Percentiles rank a stretch among this genome's conserved stretches.
Evolutionary conservation across 1,140 invertebrate genomes (phyloP).

Genomic region (Halesus radiatus): DNA sequence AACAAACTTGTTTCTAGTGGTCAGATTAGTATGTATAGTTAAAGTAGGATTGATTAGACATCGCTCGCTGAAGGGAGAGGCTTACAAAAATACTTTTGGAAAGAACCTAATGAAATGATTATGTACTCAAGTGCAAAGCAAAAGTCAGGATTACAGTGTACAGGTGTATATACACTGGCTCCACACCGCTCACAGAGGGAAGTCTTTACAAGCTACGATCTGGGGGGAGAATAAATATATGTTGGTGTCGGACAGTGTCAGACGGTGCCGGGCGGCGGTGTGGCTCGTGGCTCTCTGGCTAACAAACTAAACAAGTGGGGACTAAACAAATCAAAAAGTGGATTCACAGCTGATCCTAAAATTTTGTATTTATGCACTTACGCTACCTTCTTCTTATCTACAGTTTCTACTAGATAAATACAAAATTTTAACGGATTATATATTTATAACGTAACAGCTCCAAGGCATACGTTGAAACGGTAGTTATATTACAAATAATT

Average conservation of each 20-base stretch:
- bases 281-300: neutral
- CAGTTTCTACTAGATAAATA: constrained; percentile 72
- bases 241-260: neutral
- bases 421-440: constrained; percentile 70
- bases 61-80: constrained; percentile 1
- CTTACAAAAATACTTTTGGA: constrained; percentile 33
- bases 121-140: neutral
- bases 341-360: constrained; percentile 62
- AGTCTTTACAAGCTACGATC: too few species aligned
- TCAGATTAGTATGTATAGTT: constrained; percentile 1
- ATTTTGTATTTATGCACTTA: constrained; percentile 70
- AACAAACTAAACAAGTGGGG: neutral
- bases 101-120: neutral
- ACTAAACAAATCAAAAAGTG: neutral
- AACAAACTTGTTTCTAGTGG: constrained; percentile 8
- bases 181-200: neutral
- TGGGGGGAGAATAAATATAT: constrained; percentile 1
- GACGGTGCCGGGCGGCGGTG: constrained; percentile 1
- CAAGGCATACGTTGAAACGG: constrained; percentile 69
- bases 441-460: constrained; percentile 68
- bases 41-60: constrained; percentile 11
- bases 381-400: constrained; percentile 67
- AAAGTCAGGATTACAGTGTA: neutral
- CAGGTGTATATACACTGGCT: neutral
- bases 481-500: constrained; percentile 73